phyloP scores from a whole-genome alignment of 2,797 vertebrate species.

The Xenentodon cancila region DNA sequence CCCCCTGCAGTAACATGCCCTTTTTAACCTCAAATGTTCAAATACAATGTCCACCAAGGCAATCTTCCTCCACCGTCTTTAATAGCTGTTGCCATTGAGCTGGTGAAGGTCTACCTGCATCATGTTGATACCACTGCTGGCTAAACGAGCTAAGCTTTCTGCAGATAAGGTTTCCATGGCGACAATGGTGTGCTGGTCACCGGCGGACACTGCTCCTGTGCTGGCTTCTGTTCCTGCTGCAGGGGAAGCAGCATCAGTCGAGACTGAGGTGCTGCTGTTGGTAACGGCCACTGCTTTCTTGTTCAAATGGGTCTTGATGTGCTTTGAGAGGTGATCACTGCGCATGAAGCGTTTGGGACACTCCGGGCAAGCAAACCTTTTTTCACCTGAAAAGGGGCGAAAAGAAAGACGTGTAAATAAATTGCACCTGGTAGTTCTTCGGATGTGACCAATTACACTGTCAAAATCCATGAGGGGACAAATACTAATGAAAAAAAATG shows the following conservation, averaged over 20 bases:
- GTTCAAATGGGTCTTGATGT: slow-evolving; percentile 96
- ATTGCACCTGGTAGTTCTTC: not conserved
- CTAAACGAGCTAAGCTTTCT: slow-evolving; percentile 91
- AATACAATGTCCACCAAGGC: slow-evolving; percentile 38
- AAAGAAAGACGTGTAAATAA: not conserved
- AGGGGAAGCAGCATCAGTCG: slow-evolving; percentile 79
- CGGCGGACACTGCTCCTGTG: slow-evolving; percentile 71
- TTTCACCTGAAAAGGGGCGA: slow-evolving; percentile 84
- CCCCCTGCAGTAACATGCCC: slow-evolving; percentile 48
- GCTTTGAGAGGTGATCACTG: slow-evolving; percentile 96
- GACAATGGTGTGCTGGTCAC: slow-evolving; percentile 86
- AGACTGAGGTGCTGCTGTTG: slow-evolving; percentile 16
- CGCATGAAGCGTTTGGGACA: slow-evolving; percentile 98
- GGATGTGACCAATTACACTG: not conserved
- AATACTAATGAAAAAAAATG: no score
- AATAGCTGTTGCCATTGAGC: slow-evolving; percentile 93
- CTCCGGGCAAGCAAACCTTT: slow-evolving; percentile 91
- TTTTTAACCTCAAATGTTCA: slow-evolving; percentile 62
- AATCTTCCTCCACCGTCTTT: slow-evolving; percentile 52
- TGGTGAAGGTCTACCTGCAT: slow-evolving; percentile 96
- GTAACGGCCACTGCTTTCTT: slow-evolving; percentile 82
- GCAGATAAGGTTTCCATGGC: slow-evolving; percentile 94
- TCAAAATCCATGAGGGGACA: no score
- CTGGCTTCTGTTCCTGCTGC: slow-evolving; percentile 78
- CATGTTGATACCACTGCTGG: slow-evolving; percentile 93